These are phyloP conservation scores for Pipistrellus nathusii DNA, from an alignment of 2,797 vertebrate species.

Conservation along the genomic window DNA sequence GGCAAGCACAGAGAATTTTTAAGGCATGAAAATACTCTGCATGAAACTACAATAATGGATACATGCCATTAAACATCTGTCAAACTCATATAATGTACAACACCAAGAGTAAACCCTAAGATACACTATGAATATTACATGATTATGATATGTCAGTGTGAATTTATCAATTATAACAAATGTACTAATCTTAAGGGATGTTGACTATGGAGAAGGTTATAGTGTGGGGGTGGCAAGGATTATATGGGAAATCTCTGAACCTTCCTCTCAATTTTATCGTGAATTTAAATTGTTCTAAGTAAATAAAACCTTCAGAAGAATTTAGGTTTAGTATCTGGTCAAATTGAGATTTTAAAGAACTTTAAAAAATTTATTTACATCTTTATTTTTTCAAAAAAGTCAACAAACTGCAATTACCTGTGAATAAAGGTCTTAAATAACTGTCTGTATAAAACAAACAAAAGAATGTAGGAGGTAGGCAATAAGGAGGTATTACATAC, in stretches of 20 bases:
- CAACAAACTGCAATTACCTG: too few species aligned
- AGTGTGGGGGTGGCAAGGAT: accelerated
- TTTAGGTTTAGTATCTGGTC: background rate
- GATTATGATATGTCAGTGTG: background rate
- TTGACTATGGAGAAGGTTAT: background rate
- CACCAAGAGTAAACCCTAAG: background rate
- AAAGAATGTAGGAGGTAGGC: background rate
- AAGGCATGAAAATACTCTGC: background rate
- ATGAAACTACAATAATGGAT: background rate
- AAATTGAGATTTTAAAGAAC: too few species aligned
- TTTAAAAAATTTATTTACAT: too few species aligned
- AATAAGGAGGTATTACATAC: background rate
- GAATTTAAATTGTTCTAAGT: background rate
- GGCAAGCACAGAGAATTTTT: background rate
- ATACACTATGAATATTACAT: background rate
- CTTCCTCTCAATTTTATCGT: background rate
- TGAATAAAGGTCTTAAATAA: too few species aligned
- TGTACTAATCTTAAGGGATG: background rate
- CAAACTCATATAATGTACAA: background rate
- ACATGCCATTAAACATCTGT: background rate
- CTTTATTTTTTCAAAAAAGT: too few species aligned
- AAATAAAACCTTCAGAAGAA: background rate
- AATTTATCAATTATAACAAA: background rate
- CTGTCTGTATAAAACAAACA: too few species aligned
- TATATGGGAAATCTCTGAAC: background rate